Evolutionary conservation across 2,113 vertebrate species (phyloP), one percentile per base, ranked within the genome.

Genomic region (Hypomesus transpacificus): DNA sequence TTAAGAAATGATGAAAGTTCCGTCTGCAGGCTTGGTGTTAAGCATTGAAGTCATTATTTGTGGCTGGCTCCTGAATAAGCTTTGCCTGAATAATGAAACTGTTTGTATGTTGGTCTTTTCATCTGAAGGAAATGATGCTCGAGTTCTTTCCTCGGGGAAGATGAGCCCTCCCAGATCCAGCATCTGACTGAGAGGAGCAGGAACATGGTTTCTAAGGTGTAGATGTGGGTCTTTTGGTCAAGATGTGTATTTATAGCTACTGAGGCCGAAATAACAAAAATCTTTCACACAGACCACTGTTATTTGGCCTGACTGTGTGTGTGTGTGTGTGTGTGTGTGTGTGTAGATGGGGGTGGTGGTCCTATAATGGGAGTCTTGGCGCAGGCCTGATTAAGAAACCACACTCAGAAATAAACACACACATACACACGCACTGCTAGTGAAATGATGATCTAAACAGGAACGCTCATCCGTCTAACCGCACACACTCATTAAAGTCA

Each of bases 191-290:
- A 53, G 28, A 31, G 22, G 4, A 62, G 24, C 24, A 26, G 24
- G 24, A 22, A 26, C 24, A 62, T 22, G 3, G 3, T 28, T 58
- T 5, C 18, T 21, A 58, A n/a, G 20, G 8, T n/a, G 52, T 53
- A 53, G 52, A 16, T 59, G 5, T 46, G 57, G 6, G 54, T 4
- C 5, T 22, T 22, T 80, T 71, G 75, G 21, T 14, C 39, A 50
- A 18, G 59, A 73, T 66, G 3, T 57, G 31, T 71, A 78, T 71
- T 53, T 73, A 56, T 31, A 68, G 70, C 24, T 64, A 58, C 75
- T 28, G 51, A 74, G 71, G 64, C 9, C 4, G 81, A 86, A 81
- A 81, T 67, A 79, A 74, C 77, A 80, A 85, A 85, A 80, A 77
- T n/a, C 70, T 73, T 68, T 17, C 66, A 64, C 59, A 63, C 75